phyloP scores from a whole-genome alignment of 2,797 vertebrate genomes.

The Melanotaenia nigrans region DNA sequence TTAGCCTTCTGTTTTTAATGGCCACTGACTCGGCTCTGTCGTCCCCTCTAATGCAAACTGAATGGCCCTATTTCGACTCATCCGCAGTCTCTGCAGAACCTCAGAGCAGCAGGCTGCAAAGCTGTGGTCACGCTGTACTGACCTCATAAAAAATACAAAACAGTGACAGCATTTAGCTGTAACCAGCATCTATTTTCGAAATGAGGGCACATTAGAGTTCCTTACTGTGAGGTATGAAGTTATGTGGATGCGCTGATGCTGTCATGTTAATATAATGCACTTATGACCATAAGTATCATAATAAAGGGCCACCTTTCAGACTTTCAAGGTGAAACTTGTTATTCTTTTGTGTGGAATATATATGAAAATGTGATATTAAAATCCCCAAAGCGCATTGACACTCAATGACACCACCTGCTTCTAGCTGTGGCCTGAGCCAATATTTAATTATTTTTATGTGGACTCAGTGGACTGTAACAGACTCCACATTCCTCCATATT shows the following conservation, averaged over 20 bases:
- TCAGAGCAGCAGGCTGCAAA: conserved; percentile 17
- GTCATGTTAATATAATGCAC: conserved; percentile 27
- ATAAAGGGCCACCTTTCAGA: conserved; percentile 7
- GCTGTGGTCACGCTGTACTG: conserved; percentile 25
- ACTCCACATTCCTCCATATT: conserved; percentile 8
- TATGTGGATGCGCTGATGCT: conserved; percentile 11
- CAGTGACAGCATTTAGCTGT: conserved; percentile 37
- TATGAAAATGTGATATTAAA: conserved; percentile 54
- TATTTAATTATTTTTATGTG: conserved; percentile 31
- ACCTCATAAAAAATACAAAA: conserved; percentile 48
- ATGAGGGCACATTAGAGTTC: conserved; percentile 22
- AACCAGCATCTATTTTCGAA: conserved; percentile 49
- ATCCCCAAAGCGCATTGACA: conserved; percentile 32
- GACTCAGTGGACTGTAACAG: conserved; percentile 11
- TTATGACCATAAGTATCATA: conserved; percentile 12
- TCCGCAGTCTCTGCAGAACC: conserved; percentile 40
- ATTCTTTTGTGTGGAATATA: conserved; percentile 20
- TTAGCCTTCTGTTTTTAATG: conserved; percentile 44
- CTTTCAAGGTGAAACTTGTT: conserved; percentile 54
- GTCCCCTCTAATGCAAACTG: conserved; percentile 50
- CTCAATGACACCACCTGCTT: conserved; percentile 33
- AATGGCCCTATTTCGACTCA: conserved; percentile 38
- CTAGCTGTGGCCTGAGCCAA: neutral
- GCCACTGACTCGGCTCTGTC: conserved; percentile 49
- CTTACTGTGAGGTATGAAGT: conserved; percentile 7